Evolutionary conservation across 2,797 vertebrate species (phyloP).

Genomic region (Cetoscarus ocellatus): DNA sequence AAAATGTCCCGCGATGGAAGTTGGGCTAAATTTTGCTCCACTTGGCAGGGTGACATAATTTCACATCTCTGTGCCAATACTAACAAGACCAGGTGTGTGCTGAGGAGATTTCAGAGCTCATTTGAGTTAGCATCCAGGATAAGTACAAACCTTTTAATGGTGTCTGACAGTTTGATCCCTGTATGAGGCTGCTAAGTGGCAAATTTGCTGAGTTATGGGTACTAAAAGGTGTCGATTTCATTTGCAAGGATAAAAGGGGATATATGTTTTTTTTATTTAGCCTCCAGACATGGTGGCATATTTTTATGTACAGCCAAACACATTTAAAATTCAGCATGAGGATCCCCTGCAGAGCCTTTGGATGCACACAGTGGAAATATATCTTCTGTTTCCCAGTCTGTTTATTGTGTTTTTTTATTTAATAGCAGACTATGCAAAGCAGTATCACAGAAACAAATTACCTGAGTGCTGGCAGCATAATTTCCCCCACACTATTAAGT

Average conservation of each 20-base stretch:
- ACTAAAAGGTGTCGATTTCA: slow-evolving; percentile 47
- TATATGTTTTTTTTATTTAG: slow-evolving; percentile 41
- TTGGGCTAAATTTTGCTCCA: slow-evolving; percentile 53
- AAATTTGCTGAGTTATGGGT: slow-evolving; percentile 41
- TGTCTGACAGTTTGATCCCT: slow-evolving; percentile 65
- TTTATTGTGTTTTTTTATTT: too few relatives aligned
- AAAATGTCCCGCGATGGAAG: slow-evolving; percentile 61
- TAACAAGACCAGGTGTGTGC: slow-evolving; percentile 76
- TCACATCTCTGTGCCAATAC: slow-evolving; percentile 58
- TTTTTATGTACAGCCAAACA: slow-evolving; percentile 35
- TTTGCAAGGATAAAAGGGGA: slow-evolving; percentile 54
- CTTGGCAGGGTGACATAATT: slow-evolving; percentile 74
- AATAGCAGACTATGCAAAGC: too few relatives aligned
- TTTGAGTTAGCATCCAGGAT: slow-evolving; percentile 68
- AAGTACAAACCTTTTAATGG: slow-evolving; percentile 61
- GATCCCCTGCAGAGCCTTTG: slow-evolving; percentile 29
- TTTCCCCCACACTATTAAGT: too few relatives aligned
- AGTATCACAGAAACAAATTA: too few relatives aligned
- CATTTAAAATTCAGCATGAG: slow-evolving; percentile 27
- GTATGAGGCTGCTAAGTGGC: slow-evolving; percentile 35
- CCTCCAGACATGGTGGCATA: slow-evolving; percentile 11
- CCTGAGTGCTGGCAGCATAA: too few relatives aligned
- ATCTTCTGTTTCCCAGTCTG: too few relatives aligned
- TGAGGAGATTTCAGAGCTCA: slow-evolving; percentile 65
- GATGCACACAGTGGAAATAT: slow-evolving; percentile 34